Evolutionary conservation across 2,113 vertebrate genomes (phyloP).

Genomic region (Falcunculus frontatus): DNA sequence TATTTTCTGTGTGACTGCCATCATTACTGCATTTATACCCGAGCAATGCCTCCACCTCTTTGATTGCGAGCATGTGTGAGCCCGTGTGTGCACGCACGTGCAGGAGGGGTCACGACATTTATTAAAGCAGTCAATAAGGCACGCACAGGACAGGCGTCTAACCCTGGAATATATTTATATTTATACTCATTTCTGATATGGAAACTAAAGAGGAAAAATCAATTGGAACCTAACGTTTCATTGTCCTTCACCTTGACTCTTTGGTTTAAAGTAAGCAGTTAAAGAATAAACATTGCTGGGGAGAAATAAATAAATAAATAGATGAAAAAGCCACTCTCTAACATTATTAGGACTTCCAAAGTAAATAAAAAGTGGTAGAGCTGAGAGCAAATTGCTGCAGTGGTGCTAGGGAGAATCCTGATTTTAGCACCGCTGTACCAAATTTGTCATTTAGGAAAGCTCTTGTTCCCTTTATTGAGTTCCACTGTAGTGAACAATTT

Average conservation of each 20-base stretch:
- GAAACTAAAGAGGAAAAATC: constrained; percentile 56
- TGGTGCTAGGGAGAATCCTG: constrained; percentile 66
- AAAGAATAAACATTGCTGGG: constrained; percentile 63
- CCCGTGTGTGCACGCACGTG: not conserved
- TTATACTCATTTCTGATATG: constrained; percentile 43
- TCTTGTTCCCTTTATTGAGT: constrained; percentile 80
- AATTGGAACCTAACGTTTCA: constrained; percentile 25
- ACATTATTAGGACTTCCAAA: constrained; percentile 73
- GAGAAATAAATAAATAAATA: constrained; percentile 50
- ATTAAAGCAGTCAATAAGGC: constrained; percentile 66
- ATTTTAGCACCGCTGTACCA: constrained; percentile 77
- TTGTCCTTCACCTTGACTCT: constrained; percentile 64
- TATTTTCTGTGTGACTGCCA: constrained; percentile 29
- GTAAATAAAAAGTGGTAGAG: constrained; percentile 76
- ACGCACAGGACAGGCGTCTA: not conserved
- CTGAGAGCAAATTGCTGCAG: constrained; percentile 57
- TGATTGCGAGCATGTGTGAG: constrained; percentile 25
- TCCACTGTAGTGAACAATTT: constrained; percentile 79
- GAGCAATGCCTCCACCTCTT: not conserved
- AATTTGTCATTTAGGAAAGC: constrained; percentile 82
- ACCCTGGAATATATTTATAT: constrained; percentile 62
- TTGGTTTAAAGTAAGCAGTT: constrained; percentile 66
- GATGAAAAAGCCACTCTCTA: constrained; percentile 33
- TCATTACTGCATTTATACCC: constrained; percentile 32
- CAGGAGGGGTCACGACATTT: constrained; percentile 54